Evolutionary conservation across 92 coral and sea anemone genomes (phyloP).

Genomic region (Palythoa grandiflora): DNA sequence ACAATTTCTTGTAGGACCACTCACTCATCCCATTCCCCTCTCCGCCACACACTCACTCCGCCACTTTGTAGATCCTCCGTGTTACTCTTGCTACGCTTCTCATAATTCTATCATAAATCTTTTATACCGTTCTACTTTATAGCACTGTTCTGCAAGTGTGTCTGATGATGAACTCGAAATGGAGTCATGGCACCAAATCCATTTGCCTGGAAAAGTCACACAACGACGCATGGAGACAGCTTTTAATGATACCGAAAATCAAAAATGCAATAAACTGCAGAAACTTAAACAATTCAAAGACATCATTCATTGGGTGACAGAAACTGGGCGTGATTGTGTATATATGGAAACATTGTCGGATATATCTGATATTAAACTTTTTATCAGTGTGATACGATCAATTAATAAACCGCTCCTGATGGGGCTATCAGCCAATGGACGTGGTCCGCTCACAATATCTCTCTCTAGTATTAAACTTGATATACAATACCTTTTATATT

Average conservation of each 20-base stretch:
- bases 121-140: not conserved
- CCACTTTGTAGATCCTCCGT: too few relatives aligned
- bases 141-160: not conserved
- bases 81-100: not conserved
- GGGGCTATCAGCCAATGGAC: not conserved
- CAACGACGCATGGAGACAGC: too few relatives aligned
- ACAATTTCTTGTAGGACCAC: too few relatives aligned
- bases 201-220: not conserved
- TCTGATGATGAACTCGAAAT: slow-evolving; percentile 14
- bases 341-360: slow-evolving; percentile 16
- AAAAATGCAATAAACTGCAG: not conserved
- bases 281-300: slow-evolving; percentile 6
- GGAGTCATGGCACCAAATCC: not conserved
- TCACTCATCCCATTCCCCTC: too few relatives aligned
- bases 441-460: slow-evolving; percentile 24
- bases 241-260: too few relatives aligned
- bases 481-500: not conserved
- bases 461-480: slow-evolving; percentile 20
- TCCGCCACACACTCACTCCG: too few relatives aligned
- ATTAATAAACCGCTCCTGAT: slow-evolving; percentile 16
- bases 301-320: slow-evolving; percentile 17
- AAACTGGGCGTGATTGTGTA: slow-evolving; percentile 17
- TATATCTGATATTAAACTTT: slow-evolving; percentile 3
- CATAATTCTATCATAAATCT: not conserved
- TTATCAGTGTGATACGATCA: slow-evolving; percentile 15